Evolutionary conservation across 2,888 invertebrate species (phyloP).

Genomic region (Agelastica alni): DNA sequence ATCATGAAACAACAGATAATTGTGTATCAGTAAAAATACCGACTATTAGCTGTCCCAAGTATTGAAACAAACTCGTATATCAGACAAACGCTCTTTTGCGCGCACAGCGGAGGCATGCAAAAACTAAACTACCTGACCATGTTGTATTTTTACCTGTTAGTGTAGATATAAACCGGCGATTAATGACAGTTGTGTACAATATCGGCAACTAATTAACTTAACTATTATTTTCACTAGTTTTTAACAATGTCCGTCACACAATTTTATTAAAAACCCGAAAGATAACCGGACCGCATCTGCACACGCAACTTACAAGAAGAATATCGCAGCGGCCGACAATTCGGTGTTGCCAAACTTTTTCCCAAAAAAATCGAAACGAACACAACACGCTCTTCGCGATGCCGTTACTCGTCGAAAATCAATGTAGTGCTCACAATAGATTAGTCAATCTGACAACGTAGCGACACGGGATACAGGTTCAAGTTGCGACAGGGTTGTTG

Average conservation of each 20-base stretch:
- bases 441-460: constrained; percentile 1
- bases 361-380: not conserved
- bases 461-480: constrained; percentile 32
- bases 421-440: not conserved
- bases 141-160: constrained; percentile 38
- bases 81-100: constrained; percentile 35
- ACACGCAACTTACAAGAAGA: constrained; percentile 34
- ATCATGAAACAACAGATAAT: not conserved
- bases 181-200: constrained; percentile 9
- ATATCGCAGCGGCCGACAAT: constrained; percentile 33
- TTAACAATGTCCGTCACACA: constrained; percentile 39
- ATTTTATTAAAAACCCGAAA: constrained; percentile 32
- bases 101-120: constrained; percentile 42
- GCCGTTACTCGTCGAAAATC: not conserved
- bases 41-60: not conserved
- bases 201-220: constrained; percentile 22
- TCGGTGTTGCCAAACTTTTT: constrained; percentile 29
- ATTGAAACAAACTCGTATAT: constrained; percentile 28
- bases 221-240: constrained; percentile 37
- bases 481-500: constrained; percentile 48
- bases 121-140: constrained; percentile 33
- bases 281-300: constrained; percentile 37
- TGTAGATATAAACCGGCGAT: constrained; percentile 24
- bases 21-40: constrained; percentile 5
- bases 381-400: not conserved